Conservation (phyloP, 1,140 invertebrate genomes). For the Caenorhabditis briggsae region DNA sequence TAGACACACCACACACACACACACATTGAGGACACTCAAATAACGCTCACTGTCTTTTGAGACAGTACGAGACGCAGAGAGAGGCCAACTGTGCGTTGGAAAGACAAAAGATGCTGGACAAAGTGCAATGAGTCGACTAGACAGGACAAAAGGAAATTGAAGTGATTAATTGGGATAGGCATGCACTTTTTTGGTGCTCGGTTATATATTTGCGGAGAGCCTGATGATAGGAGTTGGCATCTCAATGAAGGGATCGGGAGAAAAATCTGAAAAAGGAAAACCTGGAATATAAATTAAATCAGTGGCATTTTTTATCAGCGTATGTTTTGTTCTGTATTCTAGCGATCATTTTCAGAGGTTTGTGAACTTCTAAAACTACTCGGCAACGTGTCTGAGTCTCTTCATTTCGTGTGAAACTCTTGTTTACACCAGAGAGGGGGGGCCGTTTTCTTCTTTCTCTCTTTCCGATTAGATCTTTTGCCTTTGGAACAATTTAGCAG, state of each 20-base stretch:
- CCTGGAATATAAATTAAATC: too few relatives aligned
- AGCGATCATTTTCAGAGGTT: too few relatives aligned
- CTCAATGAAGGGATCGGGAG: too few relatives aligned
- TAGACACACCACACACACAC: not conserved
- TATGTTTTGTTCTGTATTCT: too few relatives aligned
- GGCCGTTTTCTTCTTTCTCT: too few relatives aligned
- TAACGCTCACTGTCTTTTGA: not conserved
- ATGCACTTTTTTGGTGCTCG: too few relatives aligned
- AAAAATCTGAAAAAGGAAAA: too few relatives aligned
- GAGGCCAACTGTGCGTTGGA: not conserved
- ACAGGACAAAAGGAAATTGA: not conserved
- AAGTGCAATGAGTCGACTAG: not conserved
- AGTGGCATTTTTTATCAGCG: too few relatives aligned
- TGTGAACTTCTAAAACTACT: not conserved
- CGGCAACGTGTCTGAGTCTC: conserved; percentile 33
- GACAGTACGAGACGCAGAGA: conserved; percentile 36
- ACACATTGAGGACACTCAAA: not conserved
- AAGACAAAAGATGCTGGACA: not conserved
- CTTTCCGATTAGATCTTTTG: conserved; percentile 48
- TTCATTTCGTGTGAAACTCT: conserved; percentile 26
- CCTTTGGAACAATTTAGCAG: not conserved
- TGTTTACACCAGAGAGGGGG: conserved; percentile 21
- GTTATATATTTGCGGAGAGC: too few relatives aligned
- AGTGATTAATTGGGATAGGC: not conserved
- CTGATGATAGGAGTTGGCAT: too few relatives aligned